A percentile compares a stretch with the other conserved stretches of the same genome.
These are phyloP conservation scores for Macquaria ambigua DNA, from an alignment of 2,113 vertebrate species.

Conservation along the genomic window DNA sequence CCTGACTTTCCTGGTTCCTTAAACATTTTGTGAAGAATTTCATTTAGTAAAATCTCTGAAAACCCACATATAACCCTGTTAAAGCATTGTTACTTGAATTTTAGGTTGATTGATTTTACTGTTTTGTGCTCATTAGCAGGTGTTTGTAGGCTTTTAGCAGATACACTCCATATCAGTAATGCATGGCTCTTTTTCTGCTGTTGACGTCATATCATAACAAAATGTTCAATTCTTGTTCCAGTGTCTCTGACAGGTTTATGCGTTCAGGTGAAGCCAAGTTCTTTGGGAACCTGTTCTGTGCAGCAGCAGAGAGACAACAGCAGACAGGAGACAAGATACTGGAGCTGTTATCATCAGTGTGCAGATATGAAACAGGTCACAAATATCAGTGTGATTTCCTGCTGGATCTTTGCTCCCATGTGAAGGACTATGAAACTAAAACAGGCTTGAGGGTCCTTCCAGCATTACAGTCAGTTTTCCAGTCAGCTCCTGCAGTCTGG, in stretches of 20 bases:
- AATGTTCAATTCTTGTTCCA: not conserved
- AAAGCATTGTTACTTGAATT: too few relatives aligned
- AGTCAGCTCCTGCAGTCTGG: conserved; percentile 29
- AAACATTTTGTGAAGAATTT: too few relatives aligned
- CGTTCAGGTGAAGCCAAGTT: not conserved
- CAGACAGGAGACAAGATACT: conserved; percentile 23
- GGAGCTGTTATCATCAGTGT: conserved; percentile 33
- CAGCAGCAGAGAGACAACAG: conserved; percentile 42
- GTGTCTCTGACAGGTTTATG: not conserved
- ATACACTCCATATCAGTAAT: not conserved
- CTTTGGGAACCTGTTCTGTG: conserved; percentile 28
- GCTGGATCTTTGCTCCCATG: not conserved
- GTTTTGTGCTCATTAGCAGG: too few relatives aligned
- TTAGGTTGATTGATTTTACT: too few relatives aligned
- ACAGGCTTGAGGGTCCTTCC: conserved; percentile 3
- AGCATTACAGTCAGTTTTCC: conserved; percentile 6
- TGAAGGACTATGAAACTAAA: conserved; percentile 18
- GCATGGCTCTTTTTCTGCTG: not conserved
- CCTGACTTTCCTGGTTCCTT: too few relatives aligned
- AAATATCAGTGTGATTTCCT: not conserved
- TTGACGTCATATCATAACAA: not conserved
- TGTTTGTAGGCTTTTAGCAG: not conserved
- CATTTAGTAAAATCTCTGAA: too few relatives aligned
- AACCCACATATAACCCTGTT: too few relatives aligned
- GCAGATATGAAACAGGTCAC: not conserved